Evolutionary conservation across 2,113 vertebrate genomes (phyloP).

Genomic region (Myxocyprinus asiaticus): DNA sequence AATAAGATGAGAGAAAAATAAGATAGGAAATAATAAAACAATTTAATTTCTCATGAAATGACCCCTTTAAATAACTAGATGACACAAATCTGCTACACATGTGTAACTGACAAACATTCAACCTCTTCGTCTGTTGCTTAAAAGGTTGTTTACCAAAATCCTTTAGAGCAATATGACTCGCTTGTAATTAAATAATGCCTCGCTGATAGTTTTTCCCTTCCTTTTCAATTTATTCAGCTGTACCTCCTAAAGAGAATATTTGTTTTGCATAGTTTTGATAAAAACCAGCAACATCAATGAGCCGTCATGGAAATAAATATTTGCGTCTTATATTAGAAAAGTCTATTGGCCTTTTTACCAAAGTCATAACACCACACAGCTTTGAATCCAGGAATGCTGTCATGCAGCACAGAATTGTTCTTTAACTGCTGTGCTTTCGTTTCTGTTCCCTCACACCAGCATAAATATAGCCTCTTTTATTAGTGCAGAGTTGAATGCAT

Average conservation of each 20-base stretch:
- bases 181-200: background rate
- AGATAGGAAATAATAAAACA: too few species aligned
- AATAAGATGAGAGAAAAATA: too few species aligned
- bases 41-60: too few species aligned
- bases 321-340: constrained; percentile 58
- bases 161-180: background rate
- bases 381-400: constrained; percentile 48
- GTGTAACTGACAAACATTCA: too few species aligned
- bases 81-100: too few species aligned
- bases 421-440: constrained; percentile 57
- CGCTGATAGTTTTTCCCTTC: background rate
- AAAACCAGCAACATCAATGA: constrained; percentile 60
- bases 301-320: constrained; percentile 53
- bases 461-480: background rate
- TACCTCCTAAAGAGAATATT: constrained; percentile 10
- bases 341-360: constrained; percentile 59
- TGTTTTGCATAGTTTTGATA: constrained; percentile 42
- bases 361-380: constrained; percentile 45
- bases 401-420: constrained; percentile 54
- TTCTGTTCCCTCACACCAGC: constrained; percentile 23
- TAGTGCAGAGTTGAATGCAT: too few species aligned
- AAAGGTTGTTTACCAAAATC: background rate
- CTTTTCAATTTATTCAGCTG: background rate
- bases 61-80: too few species aligned
- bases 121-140: too few species aligned